Evolutionary conservation across 35 echinoderm and acorn worm genomes (phyloP), one percentile per base, ranked within the genome.

Genomic region (Apostichopus parvimensis): DNA sequence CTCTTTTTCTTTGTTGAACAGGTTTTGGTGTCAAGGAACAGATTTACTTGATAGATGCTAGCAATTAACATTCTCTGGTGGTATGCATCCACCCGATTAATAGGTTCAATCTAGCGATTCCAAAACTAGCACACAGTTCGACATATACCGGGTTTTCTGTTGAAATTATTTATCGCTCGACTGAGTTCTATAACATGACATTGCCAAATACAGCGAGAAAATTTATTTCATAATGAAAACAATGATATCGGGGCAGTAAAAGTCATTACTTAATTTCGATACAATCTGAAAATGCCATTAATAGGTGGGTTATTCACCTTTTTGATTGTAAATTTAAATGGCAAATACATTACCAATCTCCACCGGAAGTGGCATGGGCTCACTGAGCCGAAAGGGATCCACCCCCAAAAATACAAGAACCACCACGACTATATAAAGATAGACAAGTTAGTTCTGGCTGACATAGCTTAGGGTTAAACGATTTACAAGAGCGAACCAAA

Each of bases 391-490:
- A 84, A 59, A 84, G 57, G 21, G n/a, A 84, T 84, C 81, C 57
- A 23, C 55, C 55, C 18, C 54, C 57, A 75, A 75, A 34, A 45
- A 84, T 59, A 84, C 81, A 84, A 84, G 81, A 84, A 24, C 6
- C 17, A 23, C 12, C 6, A 84, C 15, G 14, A 13, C 17, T 60
- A 9, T 84, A 17, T 9, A 75, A 20, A 56, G 55, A 84, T 84
- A 84, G 81, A 84, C 81, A 54, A 84, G 34, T 84, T 84, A 84
- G 53, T 84, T n/a, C 15, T 58, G 81, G 81, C 15, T 84, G 81
- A 84, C 81, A 84, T 84, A 54, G 1, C 81, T 57, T 84, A 56
- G 55, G 81, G 81, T 84, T 84, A 84, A 84, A 52, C 57, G 57
- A 52, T 84, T 58, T 84, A 58, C 81, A 84, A 84, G 79, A 45